Evolutionary conservation across 1,140 invertebrate species (phyloP).

Genomic region (Cataglyphis hispanica): DNA sequence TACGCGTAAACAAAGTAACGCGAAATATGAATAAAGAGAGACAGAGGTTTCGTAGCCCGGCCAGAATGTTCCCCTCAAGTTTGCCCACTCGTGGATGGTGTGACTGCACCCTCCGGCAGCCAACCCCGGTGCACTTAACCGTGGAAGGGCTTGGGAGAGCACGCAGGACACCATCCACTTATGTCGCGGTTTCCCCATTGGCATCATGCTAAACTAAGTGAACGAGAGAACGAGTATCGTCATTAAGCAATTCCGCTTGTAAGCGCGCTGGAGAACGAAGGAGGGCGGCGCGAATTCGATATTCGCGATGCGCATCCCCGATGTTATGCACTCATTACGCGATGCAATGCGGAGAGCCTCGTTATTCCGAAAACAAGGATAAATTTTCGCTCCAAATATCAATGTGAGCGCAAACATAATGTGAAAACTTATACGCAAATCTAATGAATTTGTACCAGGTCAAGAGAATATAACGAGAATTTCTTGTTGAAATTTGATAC

Average conservation of each 20-base stretch:
- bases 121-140: constrained; percentile 73
- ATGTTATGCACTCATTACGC: constrained; percentile 55
- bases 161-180: constrained; percentile 77
- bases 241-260: constrained; percentile 76
- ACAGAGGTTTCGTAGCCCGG: constrained; percentile 35
- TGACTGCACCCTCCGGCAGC: constrained; percentile 72
- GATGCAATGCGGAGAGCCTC: constrained; percentile 44
- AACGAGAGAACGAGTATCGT: constrained; percentile 77
- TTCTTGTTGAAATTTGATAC: not conserved
- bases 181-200: constrained; percentile 78
- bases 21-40: constrained; percentile 35
- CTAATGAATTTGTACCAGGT: constrained; percentile 37
- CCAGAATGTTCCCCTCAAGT: constrained; percentile 53
- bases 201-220: constrained; percentile 78
- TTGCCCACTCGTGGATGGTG: constrained; percentile 65
- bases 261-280: constrained; percentile 68
- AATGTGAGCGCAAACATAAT: constrained; percentile 28
- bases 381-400: constrained; percentile 35
- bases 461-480: not conserved
- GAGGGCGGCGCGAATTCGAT: constrained; percentile 69
- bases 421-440: constrained; percentile 33
- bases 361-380: constrained; percentile 43
- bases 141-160: constrained; percentile 72
- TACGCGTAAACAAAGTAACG: not conserved
- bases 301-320: constrained; percentile 56